Percentiles rank a stretch among this genome's conserved stretches.
phyloP scores from a whole-genome alignment of 1,140 invertebrate genomes.

The Planococcus citri region DNA sequence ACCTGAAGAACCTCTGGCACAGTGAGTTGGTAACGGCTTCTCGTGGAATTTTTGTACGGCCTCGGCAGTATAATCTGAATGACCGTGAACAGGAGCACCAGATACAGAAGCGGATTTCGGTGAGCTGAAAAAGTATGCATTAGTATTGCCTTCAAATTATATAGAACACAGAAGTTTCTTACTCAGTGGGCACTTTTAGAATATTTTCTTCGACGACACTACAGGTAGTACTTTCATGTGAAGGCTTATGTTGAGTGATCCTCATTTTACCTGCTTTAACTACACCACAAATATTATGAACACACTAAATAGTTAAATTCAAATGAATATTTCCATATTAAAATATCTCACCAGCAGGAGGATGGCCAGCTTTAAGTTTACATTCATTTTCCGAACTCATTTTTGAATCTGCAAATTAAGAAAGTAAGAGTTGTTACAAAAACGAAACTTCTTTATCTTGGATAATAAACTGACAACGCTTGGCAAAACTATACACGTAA shows the following conservation, averaged over 20 bases:
- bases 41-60: constrained; percentile 68
- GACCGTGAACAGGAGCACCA: constrained; percentile 63
- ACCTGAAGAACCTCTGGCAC: constrained; percentile 20
- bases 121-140: constrained; percentile 37
- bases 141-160: not conserved
- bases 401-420: not conserved
- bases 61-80: constrained; percentile 75
- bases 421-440: not conserved
- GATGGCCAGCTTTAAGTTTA: constrained; percentile 64
- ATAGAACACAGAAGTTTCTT: not conserved
- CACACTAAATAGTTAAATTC: not conserved
- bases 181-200: constrained; percentile 35
- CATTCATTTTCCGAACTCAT: constrained; percentile 37
- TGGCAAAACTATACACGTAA: too few species aligned
- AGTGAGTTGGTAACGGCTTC: constrained; percentile 44
- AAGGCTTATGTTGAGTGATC: constrained; percentile 72
- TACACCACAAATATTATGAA: not conserved
- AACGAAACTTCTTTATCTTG: not conserved
- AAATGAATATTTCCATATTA: not conserved
- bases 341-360: constrained; percentile 48
- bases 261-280: constrained; percentile 83
- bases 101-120: constrained; percentile 62
- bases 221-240: not conserved
- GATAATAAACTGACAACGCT: too few species aligned
- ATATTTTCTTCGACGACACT: constrained; percentile 16